These are phyloP conservation scores for Varanus komodoensis DNA, from an alignment of 2,113 vertebrate genomes.

Conservation along the genomic window DNA sequence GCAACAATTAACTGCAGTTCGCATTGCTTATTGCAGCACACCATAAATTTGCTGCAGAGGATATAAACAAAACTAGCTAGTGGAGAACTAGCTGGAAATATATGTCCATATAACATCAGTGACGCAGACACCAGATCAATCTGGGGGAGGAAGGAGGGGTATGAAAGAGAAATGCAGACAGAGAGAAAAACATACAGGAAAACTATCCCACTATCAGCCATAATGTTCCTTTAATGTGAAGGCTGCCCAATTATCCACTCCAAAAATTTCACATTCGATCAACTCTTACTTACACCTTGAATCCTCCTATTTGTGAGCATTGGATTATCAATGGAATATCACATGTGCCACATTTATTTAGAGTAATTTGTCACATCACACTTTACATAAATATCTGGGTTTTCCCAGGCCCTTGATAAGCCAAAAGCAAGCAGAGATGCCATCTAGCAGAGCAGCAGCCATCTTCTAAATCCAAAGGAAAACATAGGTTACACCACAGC, in stretches of 20 bases:
- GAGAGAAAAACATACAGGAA: not conserved
- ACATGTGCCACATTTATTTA: not conserved
- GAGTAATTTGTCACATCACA: not conserved
- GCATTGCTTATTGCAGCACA: not conserved
- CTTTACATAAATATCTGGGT: not conserved
- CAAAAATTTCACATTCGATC: not conserved
- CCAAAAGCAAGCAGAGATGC: not conserved
- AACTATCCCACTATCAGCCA: not conserved
- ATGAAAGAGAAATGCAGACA: not conserved
- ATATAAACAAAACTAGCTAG: not conserved
- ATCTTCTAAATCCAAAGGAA: not conserved
- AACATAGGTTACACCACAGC: not conserved
- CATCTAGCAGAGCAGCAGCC: not conserved
- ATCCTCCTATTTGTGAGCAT: not conserved
- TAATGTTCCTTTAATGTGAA: not conserved
- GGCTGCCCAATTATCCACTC: not conserved
- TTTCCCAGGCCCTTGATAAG: not conserved
- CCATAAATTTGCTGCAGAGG: not conserved
- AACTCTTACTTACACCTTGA: not conserved
- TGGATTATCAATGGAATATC: not conserved
- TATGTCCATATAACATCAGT: not conserved
- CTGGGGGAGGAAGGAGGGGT: accelerated
- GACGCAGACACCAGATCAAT: not conserved
- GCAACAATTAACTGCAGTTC: not conserved
- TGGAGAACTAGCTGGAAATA: not conserved